Evolutionary conservation across 2,797 vertebrate species (phyloP).

Genomic region (Acanthurus tractus): DNA sequence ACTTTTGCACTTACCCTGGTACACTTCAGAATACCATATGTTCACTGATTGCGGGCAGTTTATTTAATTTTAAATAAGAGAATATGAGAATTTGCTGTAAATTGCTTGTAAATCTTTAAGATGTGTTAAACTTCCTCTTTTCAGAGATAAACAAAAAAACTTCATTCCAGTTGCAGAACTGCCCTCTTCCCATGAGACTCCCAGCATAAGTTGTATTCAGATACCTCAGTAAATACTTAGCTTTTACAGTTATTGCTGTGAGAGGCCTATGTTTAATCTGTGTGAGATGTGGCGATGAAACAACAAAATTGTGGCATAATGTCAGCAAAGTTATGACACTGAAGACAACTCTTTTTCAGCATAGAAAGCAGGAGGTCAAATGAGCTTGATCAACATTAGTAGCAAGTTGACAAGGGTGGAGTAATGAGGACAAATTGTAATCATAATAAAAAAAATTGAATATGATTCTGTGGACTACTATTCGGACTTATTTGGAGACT

Average conservation of each 20-base stretch:
- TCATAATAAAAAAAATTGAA: constrained; percentile 24
- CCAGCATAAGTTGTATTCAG: not conserved
- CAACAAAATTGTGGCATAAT: not conserved
- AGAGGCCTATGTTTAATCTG: not conserved
- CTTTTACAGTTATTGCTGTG: not conserved
- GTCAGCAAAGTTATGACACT: not conserved
- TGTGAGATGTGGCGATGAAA: not conserved
- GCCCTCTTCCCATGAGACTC: not conserved
- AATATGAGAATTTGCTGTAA: too few relatives aligned
- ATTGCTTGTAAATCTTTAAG: too few relatives aligned
- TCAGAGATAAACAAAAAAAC: too few relatives aligned
- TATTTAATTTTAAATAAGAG: too few relatives aligned
- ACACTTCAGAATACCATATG: too few relatives aligned
- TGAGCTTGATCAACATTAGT: not conserved
- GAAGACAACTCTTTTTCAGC: not conserved
- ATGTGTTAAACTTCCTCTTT: too few relatives aligned
- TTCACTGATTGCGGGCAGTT: too few relatives aligned
- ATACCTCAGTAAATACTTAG: not conserved
- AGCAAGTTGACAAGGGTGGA: constrained; percentile 9
- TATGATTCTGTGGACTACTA: constrained; percentile 42
- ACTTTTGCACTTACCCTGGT: too few relatives aligned
- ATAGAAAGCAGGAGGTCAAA: not conserved
- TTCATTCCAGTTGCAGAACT: not conserved
- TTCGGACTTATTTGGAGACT: constrained; percentile 62
- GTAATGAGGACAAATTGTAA: constrained; percentile 21